Conservation (phyloP, 1,140 invertebrate species). For the Rhopalosiphum maidis region DNA sequence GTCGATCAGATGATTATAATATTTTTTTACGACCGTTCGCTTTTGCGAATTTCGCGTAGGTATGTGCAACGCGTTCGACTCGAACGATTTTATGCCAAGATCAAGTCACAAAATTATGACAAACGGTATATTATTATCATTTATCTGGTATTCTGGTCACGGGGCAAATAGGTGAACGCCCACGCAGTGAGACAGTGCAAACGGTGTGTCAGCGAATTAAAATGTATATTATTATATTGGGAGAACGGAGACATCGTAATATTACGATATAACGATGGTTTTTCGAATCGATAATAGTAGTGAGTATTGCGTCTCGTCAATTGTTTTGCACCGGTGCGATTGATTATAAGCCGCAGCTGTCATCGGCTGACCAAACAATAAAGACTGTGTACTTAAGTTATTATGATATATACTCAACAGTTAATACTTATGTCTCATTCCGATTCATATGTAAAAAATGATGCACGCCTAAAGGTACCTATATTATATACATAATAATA, state of each 20-base stretch:
- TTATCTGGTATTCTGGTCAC: background rate
- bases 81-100: background rate
- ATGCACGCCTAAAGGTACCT: background rate
- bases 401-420: background rate
- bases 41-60: background rate
- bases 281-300: background rate
- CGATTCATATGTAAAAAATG: background rate
- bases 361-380: background rate
- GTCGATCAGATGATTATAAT: background rate
- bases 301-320: background rate
- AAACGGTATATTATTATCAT: slow-evolving; percentile 5
- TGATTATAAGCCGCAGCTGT: background rate
- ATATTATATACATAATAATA: background rate
- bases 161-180: background rate
- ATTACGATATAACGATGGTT: background rate
- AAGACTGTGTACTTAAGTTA: too few relatives aligned
- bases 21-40: background rate
- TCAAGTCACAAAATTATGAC: slow-evolving; percentile 2
- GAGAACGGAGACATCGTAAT: background rate
- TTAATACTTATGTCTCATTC: background rate
- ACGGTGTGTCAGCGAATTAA: background rate
- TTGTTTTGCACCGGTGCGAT: background rate
- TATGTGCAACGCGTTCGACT: background rate
- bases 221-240: background rate
- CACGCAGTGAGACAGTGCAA: background rate